Base-by-base conservation (phyloP, 2,113 vertebrate genomes). In the Antechinus stuartii region DNA sequence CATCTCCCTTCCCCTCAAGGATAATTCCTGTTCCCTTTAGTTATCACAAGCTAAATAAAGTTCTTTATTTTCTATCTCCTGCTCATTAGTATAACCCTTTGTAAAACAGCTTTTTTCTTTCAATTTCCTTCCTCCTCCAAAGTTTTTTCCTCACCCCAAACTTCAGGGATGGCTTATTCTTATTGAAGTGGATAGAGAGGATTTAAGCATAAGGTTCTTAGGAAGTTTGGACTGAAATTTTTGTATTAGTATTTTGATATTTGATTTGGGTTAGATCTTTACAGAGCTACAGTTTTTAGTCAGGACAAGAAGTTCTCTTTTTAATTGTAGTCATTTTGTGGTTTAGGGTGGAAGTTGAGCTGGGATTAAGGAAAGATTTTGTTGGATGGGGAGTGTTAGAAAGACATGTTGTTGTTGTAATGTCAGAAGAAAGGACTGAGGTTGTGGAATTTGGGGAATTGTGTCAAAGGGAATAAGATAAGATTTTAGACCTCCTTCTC, bases 401-500 rank as follows among this genome's bases (percentile, higher is more conserved):
- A 53, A 96, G 84, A 35, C 61, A 76, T 76, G 5, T 84, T 84
- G 19, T 11, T 94, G 91, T 93, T 12, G 23, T n/a, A 25, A n/a
- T 54, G 89, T 52, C 56, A 27, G 24, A 47, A 57, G 47, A 25
- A n/a, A 91, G 27, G 24, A 94, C 61, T 94, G n/a, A 93, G 56
- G 22, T 22, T 90, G 49, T 95, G 93, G 92, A 90, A 93, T 94
- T 93, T n/a, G 94, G 91, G 23, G 61, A 22, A 76, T 92, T n/a
- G 42, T 91, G 89, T 94, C 30, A 91, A 47, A 95, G 61, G 35
- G 91, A 95, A 2, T 49, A 93, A 95, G 49, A 95, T 97, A 97
- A 92, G 91, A 91, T 68, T 93, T 56, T 68, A 25, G 54, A 9
- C 47, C 6, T 96, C 92, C 98, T 95, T 97, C 61, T 97, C 97